These are phyloP conservation scores for Mesocentrotus franciscanus DNA, from an alignment of 53 echinoderm and acorn worm species.

Conservation along the genomic window DNA sequence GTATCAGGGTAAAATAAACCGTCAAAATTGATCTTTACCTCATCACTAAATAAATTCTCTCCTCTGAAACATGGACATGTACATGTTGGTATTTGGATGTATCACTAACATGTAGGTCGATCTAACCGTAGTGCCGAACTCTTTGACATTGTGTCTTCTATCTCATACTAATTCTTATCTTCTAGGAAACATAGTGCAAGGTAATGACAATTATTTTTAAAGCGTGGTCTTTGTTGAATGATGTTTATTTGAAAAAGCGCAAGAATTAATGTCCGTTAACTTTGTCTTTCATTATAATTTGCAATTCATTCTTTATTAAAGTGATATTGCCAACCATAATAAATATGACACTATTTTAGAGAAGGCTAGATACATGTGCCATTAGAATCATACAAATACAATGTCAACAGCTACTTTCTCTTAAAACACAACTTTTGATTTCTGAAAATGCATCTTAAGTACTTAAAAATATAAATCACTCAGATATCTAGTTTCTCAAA, in stretches of 20 bases:
- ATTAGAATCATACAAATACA: no score
- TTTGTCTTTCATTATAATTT: background rate
- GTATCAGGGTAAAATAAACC: slow-evolving; percentile 72
- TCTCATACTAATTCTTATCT: background rate
- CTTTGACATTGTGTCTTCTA: background rate
- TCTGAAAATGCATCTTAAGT: no score
- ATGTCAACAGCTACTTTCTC: no score
- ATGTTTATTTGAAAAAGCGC: no score
- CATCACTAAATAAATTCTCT: slow-evolving; percentile 3
- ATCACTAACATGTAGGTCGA: background rate
- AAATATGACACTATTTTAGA: no score
- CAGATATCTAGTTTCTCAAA: no score
- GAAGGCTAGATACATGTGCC: no score
- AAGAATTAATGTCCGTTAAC: background rate
- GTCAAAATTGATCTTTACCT: background rate
- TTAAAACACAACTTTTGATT: no score
- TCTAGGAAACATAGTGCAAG: slow-evolving; percentile 48
- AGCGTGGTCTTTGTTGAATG: background rate
- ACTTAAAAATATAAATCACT: no score
- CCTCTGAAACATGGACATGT: background rate
- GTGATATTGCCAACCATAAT: background rate
- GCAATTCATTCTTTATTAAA: background rate
- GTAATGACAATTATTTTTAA: background rate
- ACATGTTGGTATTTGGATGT: background rate
- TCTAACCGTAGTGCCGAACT: background rate